Evolutionary conservation across 2,113 vertebrate species (phyloP).

Genomic region (Notechis scutatus): DNA sequence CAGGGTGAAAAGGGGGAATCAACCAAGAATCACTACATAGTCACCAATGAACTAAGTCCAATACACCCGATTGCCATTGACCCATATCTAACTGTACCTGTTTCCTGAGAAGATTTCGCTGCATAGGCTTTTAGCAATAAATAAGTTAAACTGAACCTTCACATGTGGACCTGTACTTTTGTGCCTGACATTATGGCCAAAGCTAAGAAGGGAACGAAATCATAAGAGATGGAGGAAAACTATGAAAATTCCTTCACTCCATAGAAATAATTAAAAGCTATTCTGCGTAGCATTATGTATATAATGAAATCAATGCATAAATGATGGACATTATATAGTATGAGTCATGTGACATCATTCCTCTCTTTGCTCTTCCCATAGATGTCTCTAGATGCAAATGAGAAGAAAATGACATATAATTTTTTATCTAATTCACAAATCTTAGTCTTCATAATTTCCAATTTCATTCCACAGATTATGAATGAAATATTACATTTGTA

Average conservation of each 20-base stretch:
- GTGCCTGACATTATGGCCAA: not conserved
- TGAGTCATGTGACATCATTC: not conserved
- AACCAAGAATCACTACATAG: too few species aligned
- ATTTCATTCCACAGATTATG: not conserved
- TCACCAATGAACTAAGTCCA: too few species aligned
- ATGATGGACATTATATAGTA: not conserved
- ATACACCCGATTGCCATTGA: too few species aligned
- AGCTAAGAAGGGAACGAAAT: not conserved
- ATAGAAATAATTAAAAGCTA: not conserved
- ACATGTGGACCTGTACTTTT: too few species aligned
- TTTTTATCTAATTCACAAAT: not conserved
- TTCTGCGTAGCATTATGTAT: not conserved
- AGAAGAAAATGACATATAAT: not conserved
- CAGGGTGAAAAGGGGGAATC: too few species aligned
- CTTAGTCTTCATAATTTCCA: not conserved
- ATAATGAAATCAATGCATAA: not conserved
- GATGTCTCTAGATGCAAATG: not conserved
- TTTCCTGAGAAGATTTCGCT: too few species aligned
- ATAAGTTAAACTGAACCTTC: too few species aligned
- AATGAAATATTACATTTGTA: not conserved
- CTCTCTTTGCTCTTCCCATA: not conserved
- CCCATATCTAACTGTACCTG: too few species aligned
- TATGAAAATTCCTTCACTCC: not conserved
- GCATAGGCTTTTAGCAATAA: too few species aligned
- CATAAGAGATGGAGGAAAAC: not conserved